phyloP scores from a whole-genome alignment of 2,797 vertebrate genomes.

The Hemibagrus guttatus region DNA sequence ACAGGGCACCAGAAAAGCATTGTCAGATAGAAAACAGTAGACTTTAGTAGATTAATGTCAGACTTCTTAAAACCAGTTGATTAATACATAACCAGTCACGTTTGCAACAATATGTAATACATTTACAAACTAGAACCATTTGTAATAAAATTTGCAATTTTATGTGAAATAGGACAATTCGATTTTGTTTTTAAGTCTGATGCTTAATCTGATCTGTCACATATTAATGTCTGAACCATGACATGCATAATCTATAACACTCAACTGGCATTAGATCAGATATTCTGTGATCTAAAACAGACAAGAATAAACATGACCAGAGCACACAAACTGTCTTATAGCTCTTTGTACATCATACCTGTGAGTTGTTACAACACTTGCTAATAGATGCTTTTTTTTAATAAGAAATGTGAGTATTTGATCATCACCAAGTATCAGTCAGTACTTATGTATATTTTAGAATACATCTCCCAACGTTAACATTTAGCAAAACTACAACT shows the following conservation, averaged over 20 bases:
- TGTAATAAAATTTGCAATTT: neutral
- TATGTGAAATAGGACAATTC: neutral
- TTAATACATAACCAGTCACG: neutral
- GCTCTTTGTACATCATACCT: neutral
- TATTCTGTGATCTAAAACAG: neutral
- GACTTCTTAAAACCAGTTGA: neutral
- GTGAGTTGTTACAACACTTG: neutral
- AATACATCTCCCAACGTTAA: neutral
- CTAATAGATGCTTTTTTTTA: neutral
- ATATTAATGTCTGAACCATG: neutral
- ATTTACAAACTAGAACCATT: neutral
- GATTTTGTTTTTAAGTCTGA: neutral
- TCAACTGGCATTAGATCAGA: neutral
- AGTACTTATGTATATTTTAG: neutral
- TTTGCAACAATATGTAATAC: neutral
- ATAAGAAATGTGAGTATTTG: neutral
- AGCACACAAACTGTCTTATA: neutral
- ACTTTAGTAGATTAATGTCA: neutral
- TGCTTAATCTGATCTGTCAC: neutral
- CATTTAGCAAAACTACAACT: neutral
- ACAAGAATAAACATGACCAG: neutral
- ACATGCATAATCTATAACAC: neutral
- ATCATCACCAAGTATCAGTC: neutral
- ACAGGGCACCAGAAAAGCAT: neutral
- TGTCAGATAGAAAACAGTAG: neutral